phyloP scores from a whole-genome alignment of 2,113 vertebrate genomes.

The Coptodon rendalli region DNA sequence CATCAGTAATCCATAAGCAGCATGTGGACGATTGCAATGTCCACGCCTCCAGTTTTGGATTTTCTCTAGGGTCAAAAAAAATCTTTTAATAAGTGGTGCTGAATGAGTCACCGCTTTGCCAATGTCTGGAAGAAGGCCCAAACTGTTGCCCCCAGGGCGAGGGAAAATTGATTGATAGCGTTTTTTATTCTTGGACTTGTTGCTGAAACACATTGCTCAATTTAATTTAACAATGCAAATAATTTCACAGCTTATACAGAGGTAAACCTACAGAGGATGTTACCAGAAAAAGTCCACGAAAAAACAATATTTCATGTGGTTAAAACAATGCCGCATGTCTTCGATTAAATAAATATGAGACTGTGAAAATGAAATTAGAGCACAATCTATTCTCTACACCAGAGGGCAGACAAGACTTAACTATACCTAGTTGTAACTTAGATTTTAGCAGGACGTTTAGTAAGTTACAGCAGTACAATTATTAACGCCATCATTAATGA shows the following conservation, averaged over 20 bases:
- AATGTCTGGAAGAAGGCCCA: neutral
- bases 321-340: neutral
- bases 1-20: neutral
- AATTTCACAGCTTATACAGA: neutral
- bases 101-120: neutral
- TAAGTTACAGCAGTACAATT: neutral
- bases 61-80: neutral
- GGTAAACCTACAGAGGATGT: rapidly evolving
- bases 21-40: neutral
- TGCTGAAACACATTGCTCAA: neutral
- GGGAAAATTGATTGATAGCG: neutral
- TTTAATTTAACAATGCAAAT: neutral
- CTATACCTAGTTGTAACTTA: neutral
- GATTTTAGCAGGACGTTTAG: neutral
- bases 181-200: neutral
- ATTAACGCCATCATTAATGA: neutral
- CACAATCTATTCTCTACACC: neutral
- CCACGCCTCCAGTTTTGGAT: neutral
- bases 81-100: neutral
- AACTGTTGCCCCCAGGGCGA: rapidly evolving
- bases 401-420: slow-evolving; percentile 39
- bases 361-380: neutral
- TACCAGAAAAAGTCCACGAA: rapidly evolving
- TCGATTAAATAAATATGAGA: neutral
- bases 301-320: neutral